Percentiles rank a stretch among this genome's conserved stretches.
Conservation (phyloP, 23 tunicate species). For the Trididemnum miniatum region DNA sequence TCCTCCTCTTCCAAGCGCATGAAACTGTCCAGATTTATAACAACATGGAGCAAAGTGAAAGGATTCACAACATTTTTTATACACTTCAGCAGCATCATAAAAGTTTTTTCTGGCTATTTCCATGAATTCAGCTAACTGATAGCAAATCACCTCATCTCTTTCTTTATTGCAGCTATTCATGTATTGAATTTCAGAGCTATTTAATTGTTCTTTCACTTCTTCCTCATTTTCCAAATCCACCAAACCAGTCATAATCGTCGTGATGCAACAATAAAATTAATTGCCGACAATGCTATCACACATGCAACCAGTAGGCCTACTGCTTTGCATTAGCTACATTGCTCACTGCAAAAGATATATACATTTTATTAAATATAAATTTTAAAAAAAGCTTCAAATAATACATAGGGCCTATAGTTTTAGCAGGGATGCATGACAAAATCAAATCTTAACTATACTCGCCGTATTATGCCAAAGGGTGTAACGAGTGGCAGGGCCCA, state of each 20-base stretch:
- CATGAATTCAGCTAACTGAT: slow-evolving; percentile 59
- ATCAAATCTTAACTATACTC: too few species aligned
- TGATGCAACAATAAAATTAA: too few species aligned
- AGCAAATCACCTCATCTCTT: slow-evolving; percentile 60
- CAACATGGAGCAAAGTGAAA: slow-evolving; percentile 72
- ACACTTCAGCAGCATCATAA: slow-evolving; percentile 43
- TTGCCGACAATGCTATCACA: too few species aligned
- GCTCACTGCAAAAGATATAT: too few species aligned
- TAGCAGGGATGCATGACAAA: too few species aligned
- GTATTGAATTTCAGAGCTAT: slow-evolving; percentile 79
- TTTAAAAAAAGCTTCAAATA: too few species aligned
- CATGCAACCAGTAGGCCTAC: too few species aligned
- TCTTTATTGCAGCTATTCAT: slow-evolving; percentile 88
- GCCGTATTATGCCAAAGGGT: too few species aligned
- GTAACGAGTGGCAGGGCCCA: too few species aligned
- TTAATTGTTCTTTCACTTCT: slow-evolving; percentile 72
- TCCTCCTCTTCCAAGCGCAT: slow-evolving; percentile 69
- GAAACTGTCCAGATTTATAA: slow-evolving; percentile 68
- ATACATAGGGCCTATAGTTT: too few species aligned
- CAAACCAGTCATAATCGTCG: slow-evolving; percentile 74
- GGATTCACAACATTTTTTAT: slow-evolving; percentile 63
- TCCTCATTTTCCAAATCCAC: slow-evolving; percentile 77
- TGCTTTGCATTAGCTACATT: too few species aligned
- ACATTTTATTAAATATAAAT: too few species aligned
- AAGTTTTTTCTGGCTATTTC: slow-evolving; percentile 60